Evolutionary conservation across 2,888 invertebrate genomes (phyloP).

Genomic region (Yponomeuta sedellus): DNA sequence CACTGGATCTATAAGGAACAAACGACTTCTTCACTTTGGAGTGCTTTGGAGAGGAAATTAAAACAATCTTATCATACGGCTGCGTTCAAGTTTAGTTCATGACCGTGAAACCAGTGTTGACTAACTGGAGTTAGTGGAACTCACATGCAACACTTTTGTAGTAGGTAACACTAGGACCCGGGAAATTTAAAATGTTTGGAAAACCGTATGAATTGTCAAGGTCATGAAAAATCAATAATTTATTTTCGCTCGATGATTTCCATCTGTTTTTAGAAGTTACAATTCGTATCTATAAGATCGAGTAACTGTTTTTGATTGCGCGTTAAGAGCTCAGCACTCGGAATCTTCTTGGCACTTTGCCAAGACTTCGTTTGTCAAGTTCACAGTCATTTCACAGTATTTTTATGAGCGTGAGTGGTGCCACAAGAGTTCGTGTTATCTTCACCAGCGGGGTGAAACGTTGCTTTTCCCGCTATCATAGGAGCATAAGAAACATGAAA

Average conservation of each 20-base stretch:
- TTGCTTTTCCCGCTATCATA: constrained; percentile 32
- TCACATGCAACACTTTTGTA: no score
- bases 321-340: background rate
- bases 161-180: constrained; percentile 22
- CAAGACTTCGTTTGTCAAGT: background rate
- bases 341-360: background rate
- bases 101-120: no score
- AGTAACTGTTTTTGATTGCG: no score
- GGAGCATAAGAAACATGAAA: constrained; percentile 56
- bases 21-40: no score
- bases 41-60: no score
- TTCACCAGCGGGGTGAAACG: constrained; percentile 26
- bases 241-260: background rate
- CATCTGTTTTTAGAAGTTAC: background rate
- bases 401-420: constrained; percentile 34
- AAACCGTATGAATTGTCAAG: constrained; percentile 20
- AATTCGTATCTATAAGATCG: background rate
- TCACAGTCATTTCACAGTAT: constrained; percentile 3
- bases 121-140: no score
- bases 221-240: constrained; percentile 27
- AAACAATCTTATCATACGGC: no score
- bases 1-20: no score
- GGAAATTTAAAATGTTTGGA: constrained; percentile 35
- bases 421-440: constrained; percentile 29
- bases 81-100: no score